Evolutionary conservation across 2,888 invertebrate species (phyloP), one percentile per base, ranked within the genome.

Genomic region (Tenthredo livida): DNA sequence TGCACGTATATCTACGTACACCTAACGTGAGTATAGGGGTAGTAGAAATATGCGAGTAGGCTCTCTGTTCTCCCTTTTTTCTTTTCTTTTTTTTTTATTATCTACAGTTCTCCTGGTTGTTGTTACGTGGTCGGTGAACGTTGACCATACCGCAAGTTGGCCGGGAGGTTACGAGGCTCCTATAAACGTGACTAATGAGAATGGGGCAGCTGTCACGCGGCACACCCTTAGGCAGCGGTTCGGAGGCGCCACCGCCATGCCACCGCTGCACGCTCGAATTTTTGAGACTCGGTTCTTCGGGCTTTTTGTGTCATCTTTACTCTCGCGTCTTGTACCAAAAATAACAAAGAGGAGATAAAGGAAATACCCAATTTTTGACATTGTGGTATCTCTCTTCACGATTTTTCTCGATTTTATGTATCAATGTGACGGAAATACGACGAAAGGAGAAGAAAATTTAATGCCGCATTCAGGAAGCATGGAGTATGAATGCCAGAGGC

Each of bases 121-220:
- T 54, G 21, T 75, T 47, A 50, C 50, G 54, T 77, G 47, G 77
- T 29, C 33, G 54, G 47, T 33, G 29, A 54, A 54, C 47, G 77
- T 50, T 77, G 33, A n/a, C 77, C 29, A 33, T 83, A 84, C 37
- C 84, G 40, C 75, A 75, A 86, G 83, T 73, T 77, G 77, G 84
- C 84, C 61, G 80, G 85, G 85, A 84, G 67, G 87, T 85, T 84
- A 86, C 84, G 85, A 84, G 86, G 85, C 85, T 83, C 85, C 86
- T 88, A 89, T 87, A 87, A 89, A 89, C 87, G 88, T 89, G 89
- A 89, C 89, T 89, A 89, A 89, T 89, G 88, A 88, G 88, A 88
- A 88, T 87, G 87, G 86, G 87, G 87, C 88, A 88, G 87, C 87
- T 88, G 87, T 86, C 87, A 89, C 86, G 85, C 86, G 88, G 86